Percentiles rank a stretch among this genome's conserved stretches.
phyloP scores from a whole-genome alignment of 1,140 invertebrate species.

The Orius laevigatus region DNA sequence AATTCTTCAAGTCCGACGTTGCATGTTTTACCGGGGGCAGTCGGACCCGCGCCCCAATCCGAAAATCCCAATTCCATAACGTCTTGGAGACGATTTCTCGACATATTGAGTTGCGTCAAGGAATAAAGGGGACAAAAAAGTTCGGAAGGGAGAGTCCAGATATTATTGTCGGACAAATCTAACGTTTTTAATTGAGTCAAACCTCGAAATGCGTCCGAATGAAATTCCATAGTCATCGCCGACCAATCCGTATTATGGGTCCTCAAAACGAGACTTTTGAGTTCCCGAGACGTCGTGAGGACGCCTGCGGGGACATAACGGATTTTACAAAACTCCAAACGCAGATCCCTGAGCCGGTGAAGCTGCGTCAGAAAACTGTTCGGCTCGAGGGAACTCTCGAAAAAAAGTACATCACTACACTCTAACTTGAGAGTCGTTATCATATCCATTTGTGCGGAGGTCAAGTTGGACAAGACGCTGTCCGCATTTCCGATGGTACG shows the following conservation, averaged over 20 bases:
- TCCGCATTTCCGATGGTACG: conserved; percentile 53
- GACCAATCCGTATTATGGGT: conserved; percentile 70
- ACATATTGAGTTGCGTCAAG: conserved; percentile 52
- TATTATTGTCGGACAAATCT: conserved; percentile 62
- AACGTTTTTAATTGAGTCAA: conserved; percentile 48
- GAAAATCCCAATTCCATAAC: conserved; percentile 52
- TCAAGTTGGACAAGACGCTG: conserved; percentile 47
- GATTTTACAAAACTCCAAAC: conserved; percentile 64
- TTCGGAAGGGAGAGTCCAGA: conserved; percentile 54
- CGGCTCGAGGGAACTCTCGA: conserved; percentile 51
- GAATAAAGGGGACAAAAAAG: conserved; percentile 56
- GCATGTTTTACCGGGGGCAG: conserved; percentile 36
- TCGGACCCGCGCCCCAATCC: conserved; percentile 34
- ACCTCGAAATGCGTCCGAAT: conserved; percentile 47
- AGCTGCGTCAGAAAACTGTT: conserved; percentile 45
- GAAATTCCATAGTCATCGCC: conserved; percentile 55
- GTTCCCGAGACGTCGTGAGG: conserved; percentile 44
- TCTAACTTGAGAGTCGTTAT: conserved; percentile 49
- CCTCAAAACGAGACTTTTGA: conserved; percentile 47
- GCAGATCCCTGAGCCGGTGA: conserved; percentile 45
- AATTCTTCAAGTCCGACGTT: conserved; percentile 46
- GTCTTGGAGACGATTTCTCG: conserved; percentile 61
- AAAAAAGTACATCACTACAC: conserved; percentile 64
- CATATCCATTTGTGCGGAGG: conserved; percentile 41
- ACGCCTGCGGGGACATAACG: conserved; percentile 48